These are phyloP conservation scores for Uropsilus gracilis DNA, from an alignment of 2,113 vertebrate species.

Conservation along the genomic window DNA sequence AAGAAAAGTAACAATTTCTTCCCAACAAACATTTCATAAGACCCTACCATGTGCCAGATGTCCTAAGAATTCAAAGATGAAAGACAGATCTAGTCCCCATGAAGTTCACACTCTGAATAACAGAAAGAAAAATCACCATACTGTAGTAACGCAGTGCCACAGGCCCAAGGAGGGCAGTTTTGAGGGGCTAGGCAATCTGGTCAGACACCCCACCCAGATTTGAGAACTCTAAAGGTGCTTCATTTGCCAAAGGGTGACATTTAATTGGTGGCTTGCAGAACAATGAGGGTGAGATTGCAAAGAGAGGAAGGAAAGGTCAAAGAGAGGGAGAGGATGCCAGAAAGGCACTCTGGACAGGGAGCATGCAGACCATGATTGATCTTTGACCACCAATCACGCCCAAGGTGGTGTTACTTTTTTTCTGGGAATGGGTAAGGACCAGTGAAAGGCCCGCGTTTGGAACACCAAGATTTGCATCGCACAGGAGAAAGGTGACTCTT, in stretches of 20 bases:
- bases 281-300: not conserved
- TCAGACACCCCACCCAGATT: not conserved
- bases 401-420: not conserved
- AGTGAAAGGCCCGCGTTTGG: not conserved
- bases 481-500: not conserved
- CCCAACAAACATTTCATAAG: not conserved
- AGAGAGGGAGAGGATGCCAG: not conserved
- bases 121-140: not conserved
- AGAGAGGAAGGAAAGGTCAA: not conserved
- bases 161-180: not conserved
- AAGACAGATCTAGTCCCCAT: not conserved
- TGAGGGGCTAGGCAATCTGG: not conserved
- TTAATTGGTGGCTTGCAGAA: not conserved
- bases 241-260: not conserved
- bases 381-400: not conserved
- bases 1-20: not conserved
- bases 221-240: not conserved
- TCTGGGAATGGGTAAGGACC: not conserved
- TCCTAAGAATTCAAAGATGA: not conserved
- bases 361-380: rapidly evolving
- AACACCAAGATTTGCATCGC: not conserved
- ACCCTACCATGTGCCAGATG: not conserved
- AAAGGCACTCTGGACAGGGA: not conserved
- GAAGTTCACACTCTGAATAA: not conserved
- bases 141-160: not conserved